Conservation (phyloP, 1,140 invertebrate genomes). For the Bombus superbus region DNA sequence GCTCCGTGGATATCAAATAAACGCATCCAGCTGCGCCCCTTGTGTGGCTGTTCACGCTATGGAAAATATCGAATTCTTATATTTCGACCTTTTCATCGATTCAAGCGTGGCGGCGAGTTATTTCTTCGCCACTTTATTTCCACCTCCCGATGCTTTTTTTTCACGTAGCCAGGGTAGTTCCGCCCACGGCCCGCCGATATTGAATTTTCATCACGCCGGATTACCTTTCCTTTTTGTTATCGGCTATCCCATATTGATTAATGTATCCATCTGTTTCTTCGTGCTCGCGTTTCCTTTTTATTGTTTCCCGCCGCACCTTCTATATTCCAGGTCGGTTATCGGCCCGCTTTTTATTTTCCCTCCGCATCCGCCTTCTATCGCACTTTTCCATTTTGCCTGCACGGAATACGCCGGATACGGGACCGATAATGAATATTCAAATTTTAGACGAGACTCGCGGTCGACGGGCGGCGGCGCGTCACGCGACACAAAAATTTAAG, state of each 20-base stretch:
- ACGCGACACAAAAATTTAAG: slow-evolving; percentile 35
- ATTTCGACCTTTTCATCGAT: neutral
- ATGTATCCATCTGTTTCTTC: slow-evolving; percentile 54
- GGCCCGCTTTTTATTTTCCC: slow-evolving; percentile 1
- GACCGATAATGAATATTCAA: slow-evolving; percentile 52
- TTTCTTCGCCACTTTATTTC: slow-evolving; percentile 34
- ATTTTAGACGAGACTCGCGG: slow-evolving; percentile 20
- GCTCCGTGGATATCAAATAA: too few species aligned
- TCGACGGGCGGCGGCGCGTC: neutral
- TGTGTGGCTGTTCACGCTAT: neutral
- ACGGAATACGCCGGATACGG: slow-evolving; percentile 10
- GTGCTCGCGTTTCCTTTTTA: slow-evolving; percentile 42
- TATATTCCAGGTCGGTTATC: neutral
- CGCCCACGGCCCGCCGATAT: slow-evolving; percentile 27
- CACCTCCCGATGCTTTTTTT: neutral
- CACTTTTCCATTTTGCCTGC: slow-evolving; percentile 29
- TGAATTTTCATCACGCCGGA: slow-evolving; percentile 51
- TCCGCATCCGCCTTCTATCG: neutral
- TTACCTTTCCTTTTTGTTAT: slow-evolving; percentile 25
- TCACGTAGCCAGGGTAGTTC: neutral
- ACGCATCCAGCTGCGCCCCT: too few species aligned
- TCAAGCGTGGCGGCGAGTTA: neutral
- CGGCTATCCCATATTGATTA: slow-evolving; percentile 49
- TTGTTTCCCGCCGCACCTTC: slow-evolving; percentile 25
- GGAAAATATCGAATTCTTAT: neutral